A percentile compares a stretch with the other conserved stretches of the same genome.
These are phyloP conservation scores for Pandemis cinnamomeana DNA, from an alignment of 2,888 invertebrate genomes.

Conservation along the genomic window DNA sequence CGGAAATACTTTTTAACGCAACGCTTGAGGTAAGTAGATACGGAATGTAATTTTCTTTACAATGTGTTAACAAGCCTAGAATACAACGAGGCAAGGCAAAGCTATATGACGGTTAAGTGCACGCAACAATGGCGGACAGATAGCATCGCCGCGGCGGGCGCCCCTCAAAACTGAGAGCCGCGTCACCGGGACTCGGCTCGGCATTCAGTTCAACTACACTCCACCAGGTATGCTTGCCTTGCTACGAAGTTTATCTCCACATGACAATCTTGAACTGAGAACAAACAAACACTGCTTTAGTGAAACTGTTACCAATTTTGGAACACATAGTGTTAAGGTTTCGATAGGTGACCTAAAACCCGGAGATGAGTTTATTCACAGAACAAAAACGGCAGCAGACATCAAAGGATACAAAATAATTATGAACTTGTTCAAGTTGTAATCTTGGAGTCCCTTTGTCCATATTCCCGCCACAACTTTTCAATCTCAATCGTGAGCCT, in stretches of 20 bases:
- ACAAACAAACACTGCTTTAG: background rate
- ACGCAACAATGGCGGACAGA: slow-evolving; percentile 79
- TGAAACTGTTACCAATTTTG: background rate
- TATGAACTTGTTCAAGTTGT: slow-evolving; percentile 43
- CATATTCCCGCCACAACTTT: slow-evolving; percentile 45
- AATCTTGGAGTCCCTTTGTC: slow-evolving; percentile 45
- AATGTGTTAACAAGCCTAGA: slow-evolving; percentile 82
- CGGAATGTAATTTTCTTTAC: slow-evolving; percentile 82
- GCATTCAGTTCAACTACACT: slow-evolving; percentile 24
- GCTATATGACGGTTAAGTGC: slow-evolving; percentile 80
- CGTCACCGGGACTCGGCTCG: slow-evolving; percentile 12
- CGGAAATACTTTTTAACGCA: slow-evolving; percentile 73
- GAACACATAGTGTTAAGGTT: background rate
- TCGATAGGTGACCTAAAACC: slow-evolving; percentile 17
- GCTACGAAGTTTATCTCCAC: slow-evolving; percentile 10
- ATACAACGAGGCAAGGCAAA: slow-evolving; percentile 61
- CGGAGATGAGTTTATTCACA: slow-evolving; percentile 16
- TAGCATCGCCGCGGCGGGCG: slow-evolving; percentile 69
- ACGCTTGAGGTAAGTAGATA: slow-evolving; percentile 70
- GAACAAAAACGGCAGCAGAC: slow-evolving; percentile 33
- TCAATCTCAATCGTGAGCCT: slow-evolving; percentile 45
- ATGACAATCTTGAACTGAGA: slow-evolving; percentile 1
- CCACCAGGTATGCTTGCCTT: slow-evolving; percentile 21
- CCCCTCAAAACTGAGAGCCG: slow-evolving; percentile 58
- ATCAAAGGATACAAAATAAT: slow-evolving; percentile 41